phyloP scores from a whole-genome alignment of 2,797 vertebrate species.

The Acanthornis magna region DNA sequence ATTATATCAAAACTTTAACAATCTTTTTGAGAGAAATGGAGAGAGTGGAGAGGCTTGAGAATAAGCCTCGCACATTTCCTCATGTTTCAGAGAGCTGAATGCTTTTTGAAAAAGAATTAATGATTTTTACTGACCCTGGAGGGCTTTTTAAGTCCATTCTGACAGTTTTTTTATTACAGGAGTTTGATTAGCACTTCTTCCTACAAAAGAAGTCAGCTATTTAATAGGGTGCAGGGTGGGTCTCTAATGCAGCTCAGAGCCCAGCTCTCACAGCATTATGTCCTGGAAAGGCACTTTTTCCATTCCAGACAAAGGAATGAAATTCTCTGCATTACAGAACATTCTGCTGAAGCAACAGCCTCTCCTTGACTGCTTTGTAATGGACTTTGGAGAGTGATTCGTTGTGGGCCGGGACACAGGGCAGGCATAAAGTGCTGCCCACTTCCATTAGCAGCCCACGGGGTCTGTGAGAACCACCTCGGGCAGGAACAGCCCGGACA shows the following conservation, averaged over 20 bases:
- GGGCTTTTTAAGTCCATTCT: background rate
- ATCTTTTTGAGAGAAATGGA: background rate
- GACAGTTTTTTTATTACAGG: background rate
- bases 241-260: background rate
- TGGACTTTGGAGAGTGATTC: background rate
- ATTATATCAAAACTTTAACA: background rate
- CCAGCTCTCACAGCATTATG: accelerated
- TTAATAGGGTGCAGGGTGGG: background rate
- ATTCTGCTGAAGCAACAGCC: background rate
- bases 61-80: background rate
- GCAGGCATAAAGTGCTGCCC: background rate
- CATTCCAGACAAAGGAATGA: background rate
- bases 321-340: background rate
- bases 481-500: background rate
- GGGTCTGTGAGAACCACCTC: background rate
- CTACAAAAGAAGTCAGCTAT: background rate
- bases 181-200: background rate
- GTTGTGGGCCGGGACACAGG: background rate
- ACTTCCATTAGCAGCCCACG: background rate
- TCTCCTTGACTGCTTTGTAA: background rate
- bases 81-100: background rate
- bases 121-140: background rate
- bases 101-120: background rate
- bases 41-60: background rate
- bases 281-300: background rate